Conservation (phyloP, 2,888 invertebrate genomes). For the Andrena bucephala region DNA sequence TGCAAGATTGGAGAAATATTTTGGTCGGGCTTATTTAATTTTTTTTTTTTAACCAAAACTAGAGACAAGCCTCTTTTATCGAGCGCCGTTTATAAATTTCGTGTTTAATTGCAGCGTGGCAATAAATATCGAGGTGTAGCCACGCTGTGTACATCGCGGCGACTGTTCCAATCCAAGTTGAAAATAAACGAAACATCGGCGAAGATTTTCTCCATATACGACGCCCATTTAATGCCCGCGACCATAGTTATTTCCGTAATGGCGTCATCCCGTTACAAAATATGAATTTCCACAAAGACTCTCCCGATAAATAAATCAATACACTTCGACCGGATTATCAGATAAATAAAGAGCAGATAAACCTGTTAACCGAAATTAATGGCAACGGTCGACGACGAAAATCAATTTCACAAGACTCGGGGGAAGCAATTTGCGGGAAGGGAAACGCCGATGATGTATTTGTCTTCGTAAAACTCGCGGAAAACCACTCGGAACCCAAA, state of each 20-base stretch:
- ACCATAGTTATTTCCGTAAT: conserved; percentile 67
- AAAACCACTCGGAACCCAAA: too few relatives aligned
- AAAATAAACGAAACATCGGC: conserved; percentile 38
- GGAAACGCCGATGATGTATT: conserved; percentile 4
- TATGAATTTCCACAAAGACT: conserved; percentile 48
- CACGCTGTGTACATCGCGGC: background rate
- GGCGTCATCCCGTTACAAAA: conserved; percentile 66
- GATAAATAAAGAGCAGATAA: background rate
- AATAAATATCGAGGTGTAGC: background rate
- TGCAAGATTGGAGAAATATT: conserved; percentile 14
- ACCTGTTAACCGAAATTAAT: background rate
- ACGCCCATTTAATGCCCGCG: conserved; percentile 62
- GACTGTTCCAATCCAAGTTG: background rate
- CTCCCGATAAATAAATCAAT: conserved; percentile 20
- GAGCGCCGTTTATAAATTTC: background rate
- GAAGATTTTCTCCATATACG: conserved; percentile 56
- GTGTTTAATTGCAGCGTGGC: background rate
- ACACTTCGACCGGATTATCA: background rate
- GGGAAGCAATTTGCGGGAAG: conserved; percentile 6
- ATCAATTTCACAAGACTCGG: background rate
- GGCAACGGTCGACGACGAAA: conserved; percentile 5
- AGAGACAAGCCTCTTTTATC: background rate
- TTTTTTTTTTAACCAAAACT: conserved; percentile 26
- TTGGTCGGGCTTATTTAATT: background rate
- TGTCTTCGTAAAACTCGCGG: background rate